Evolutionary conservation across 2,113 vertebrate genomes (phyloP).

Genomic region (Suricata suricatta): DNA sequence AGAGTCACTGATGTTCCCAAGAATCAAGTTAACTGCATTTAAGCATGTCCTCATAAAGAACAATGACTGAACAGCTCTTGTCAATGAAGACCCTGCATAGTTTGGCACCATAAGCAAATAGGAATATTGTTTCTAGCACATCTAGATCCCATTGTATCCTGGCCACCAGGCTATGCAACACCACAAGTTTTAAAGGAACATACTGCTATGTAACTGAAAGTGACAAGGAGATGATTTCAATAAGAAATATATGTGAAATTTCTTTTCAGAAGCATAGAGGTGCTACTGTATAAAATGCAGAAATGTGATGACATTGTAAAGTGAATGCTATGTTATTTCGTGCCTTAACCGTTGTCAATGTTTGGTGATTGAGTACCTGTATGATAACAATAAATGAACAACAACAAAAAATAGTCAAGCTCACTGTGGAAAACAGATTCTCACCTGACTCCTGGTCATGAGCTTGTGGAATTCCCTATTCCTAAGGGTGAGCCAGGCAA

Average conservation of each 20-base stretch:
- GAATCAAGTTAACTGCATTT: neutral
- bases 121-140: neutral
- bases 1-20: neutral
- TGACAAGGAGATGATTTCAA: neutral
- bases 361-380: neutral
- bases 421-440: neutral
- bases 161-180: neutral
- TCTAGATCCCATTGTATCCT: neutral
- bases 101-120: neutral
- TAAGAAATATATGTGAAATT: neutral
- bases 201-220: neutral
- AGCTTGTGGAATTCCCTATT: neutral
- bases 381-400: neutral
- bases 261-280: neutral
- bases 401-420: neutral
- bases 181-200: neutral
- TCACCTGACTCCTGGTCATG: neutral
- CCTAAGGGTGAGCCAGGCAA: neutral
- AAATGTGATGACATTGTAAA: neutral
- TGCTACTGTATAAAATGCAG: neutral
- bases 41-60: neutral
- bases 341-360: neutral
- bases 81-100: neutral
- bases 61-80: neutral
- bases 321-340: neutral